Conservation (phyloP, 2,113 vertebrate species). For the Neotoma lepida region DNA sequence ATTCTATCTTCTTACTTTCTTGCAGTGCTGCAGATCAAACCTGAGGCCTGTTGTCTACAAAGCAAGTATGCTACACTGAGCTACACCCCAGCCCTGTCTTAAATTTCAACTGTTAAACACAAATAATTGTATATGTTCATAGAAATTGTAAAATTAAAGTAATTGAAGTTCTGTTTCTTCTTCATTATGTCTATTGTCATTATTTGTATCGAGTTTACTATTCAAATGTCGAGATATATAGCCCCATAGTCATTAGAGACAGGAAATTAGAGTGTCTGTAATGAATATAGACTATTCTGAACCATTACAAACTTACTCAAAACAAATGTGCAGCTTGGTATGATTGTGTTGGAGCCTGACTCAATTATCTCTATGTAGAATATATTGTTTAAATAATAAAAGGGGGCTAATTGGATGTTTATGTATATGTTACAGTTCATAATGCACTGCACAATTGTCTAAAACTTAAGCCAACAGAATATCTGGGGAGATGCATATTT, state of each 20-base stretch:
- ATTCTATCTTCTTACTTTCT: not conserved
- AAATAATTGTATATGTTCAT: not conserved
- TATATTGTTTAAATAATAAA: not conserved
- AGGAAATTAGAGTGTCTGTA: not conserved
- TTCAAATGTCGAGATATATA: not conserved
- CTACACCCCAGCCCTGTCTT: not conserved
- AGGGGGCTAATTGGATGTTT: not conserved
- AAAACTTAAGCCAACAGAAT: not conserved
- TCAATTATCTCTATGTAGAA: not conserved
- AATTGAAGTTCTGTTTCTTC: not conserved
- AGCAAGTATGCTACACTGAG: not conserved
- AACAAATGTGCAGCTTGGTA: slow-evolving; percentile 4
- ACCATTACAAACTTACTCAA: not conserved
- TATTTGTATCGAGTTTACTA: not conserved
- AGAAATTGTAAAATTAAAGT: not conserved
- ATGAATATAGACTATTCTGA: not conserved
- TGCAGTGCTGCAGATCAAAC: not conserved
- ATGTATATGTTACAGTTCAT: not conserved
- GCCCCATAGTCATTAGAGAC: not conserved
- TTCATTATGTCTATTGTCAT: not conserved
- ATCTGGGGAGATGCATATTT: not conserved
- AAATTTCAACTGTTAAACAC: not conserved
- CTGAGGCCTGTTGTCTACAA: too few relatives aligned
- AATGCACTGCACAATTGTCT: not conserved
- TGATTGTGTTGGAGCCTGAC: not conserved